phyloP scores from a whole-genome alignment of 2,113 vertebrate genomes.

The Poeciliopsis retropinna region DNA sequence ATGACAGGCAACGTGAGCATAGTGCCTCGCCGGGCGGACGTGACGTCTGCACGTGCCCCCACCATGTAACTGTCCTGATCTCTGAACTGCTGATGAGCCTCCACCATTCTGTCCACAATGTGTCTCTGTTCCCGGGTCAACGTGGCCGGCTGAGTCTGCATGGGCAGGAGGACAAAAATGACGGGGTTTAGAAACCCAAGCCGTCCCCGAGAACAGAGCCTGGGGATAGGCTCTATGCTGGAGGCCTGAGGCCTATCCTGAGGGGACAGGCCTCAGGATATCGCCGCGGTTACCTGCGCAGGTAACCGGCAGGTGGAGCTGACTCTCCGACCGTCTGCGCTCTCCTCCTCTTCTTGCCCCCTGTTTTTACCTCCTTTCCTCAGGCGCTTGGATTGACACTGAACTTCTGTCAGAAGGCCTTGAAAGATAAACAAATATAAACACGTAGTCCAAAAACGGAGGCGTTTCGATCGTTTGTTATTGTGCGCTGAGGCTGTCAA shows the following conservation, averaged over 20 bases:
- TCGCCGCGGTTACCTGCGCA: constrained; percentile 59
- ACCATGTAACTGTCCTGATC: constrained; percentile 84
- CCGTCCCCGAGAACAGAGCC: background rate
- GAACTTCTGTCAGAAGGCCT: constrained; percentile 94
- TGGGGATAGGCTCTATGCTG: too few relatives aligned
- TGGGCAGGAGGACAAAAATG: constrained; percentile 40
- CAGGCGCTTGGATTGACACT: constrained; percentile 93
- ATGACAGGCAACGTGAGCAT: constrained; percentile 6
- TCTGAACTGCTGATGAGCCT: constrained; percentile 86
- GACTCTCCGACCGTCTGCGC: constrained; percentile 81
- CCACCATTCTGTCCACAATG: constrained; percentile 87
- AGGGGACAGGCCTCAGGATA: background rate
- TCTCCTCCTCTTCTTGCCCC: constrained; percentile 81
- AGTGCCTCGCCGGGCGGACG: background rate
- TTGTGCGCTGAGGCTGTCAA: too few relatives aligned
- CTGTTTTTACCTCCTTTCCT: constrained; percentile 88
- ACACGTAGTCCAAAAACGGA: background rate
- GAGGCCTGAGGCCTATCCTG: too few relatives aligned
- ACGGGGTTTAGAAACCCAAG: too few relatives aligned
- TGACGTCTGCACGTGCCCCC: constrained; percentile 13
- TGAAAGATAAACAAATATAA: background rate
- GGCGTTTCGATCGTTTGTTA: too few relatives aligned
- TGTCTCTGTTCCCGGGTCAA: constrained; percentile 83
- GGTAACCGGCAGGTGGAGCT: constrained; percentile 85
- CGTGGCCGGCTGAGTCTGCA: constrained; percentile 72